phyloP scores from a whole-genome alignment of 1,140 invertebrate genomes.

The Drosophila nikananu region DNA sequence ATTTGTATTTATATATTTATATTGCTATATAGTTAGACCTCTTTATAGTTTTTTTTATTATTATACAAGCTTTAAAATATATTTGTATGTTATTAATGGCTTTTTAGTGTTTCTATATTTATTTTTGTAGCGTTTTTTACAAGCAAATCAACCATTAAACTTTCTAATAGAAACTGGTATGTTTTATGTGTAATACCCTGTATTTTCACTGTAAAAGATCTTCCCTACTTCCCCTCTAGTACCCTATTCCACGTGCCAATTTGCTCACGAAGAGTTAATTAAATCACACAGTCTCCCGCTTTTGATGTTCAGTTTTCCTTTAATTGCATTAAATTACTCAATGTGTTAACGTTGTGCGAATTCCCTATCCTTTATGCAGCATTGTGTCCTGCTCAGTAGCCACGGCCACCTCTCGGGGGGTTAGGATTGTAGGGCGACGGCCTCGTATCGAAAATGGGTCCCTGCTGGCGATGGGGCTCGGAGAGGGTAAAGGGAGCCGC shows the following conservation, averaged over 20 bases:
- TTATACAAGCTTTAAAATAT: too few relatives aligned
- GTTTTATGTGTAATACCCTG: neutral
- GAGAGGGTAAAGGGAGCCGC: neutral
- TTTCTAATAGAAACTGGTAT: too few relatives aligned
- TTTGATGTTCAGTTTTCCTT: conserved; percentile 61
- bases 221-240: neutral
- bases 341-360: conserved; percentile 64
- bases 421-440: conserved; percentile 69
- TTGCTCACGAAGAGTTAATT: conserved; percentile 38
- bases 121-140: neutral
- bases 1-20: too few relatives aligned
- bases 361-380: conserved; percentile 5
- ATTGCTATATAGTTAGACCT: too few relatives aligned
- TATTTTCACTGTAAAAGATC: neutral
- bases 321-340: conserved; percentile 66
- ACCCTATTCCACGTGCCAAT: neutral
- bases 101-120: neutral
- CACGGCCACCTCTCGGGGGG: conserved; percentile 20
- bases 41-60: too few relatives aligned
- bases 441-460: conserved; percentile 37
- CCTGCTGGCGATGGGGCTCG: conserved; percentile 26
- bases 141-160: neutral
- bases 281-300: conserved; percentile 34
- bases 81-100: too few relatives aligned
- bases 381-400: conserved; percentile 1